phyloP scores from a whole-genome alignment of 1,140 invertebrate species.

The Riptortus pedestris region DNA sequence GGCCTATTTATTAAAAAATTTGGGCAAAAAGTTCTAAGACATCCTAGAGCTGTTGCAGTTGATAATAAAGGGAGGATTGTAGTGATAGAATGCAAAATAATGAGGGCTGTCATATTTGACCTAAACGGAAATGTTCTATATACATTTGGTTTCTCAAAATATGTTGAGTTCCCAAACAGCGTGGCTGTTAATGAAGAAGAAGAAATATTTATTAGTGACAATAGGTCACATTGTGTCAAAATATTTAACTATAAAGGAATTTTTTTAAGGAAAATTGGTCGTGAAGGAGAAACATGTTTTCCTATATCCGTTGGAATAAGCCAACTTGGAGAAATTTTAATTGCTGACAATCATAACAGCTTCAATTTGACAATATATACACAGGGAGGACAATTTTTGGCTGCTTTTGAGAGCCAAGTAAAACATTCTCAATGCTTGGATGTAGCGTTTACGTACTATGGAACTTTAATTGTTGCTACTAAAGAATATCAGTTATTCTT shows the following conservation, averaged over 20 bases:
- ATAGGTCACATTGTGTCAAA: slow-evolving; percentile 97
- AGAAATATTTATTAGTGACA: slow-evolving; percentile 99
- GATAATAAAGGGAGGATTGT: slow-evolving; percentile 96
- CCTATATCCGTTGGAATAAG: slow-evolving; percentile 99
- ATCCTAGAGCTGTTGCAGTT: slow-evolving; percentile 93
- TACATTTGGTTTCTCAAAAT: slow-evolving; percentile 97
- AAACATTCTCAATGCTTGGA: slow-evolving; percentile 99
- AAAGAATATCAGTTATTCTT: slow-evolving; percentile 99
- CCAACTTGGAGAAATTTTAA: slow-evolving; percentile 86
- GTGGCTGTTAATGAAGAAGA: slow-evolving; percentile 98
- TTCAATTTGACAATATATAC: slow-evolving; percentile 98
- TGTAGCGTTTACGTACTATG: slow-evolving; percentile 96
- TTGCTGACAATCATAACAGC: slow-evolving; percentile 99
- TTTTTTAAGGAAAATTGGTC: slow-evolving; percentile 93
- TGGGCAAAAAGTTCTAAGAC: slow-evolving; percentile 95
- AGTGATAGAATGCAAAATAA: slow-evolving; percentile 99
- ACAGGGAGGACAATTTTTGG: slow-evolving; percentile 88
- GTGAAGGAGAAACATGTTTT: slow-evolving; percentile 97
- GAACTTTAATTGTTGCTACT: slow-evolving; percentile 95
- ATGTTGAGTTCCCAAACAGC: slow-evolving; percentile 97
- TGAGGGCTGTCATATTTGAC: slow-evolving; percentile 98
- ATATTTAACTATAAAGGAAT: slow-evolving; percentile 99
- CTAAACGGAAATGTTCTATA: slow-evolving; percentile 91
- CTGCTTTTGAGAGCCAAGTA: slow-evolving; percentile 94
- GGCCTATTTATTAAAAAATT: slow-evolving; percentile 99